Evolutionary conservation across 2,113 vertebrate species (phyloP), one percentile per base, ranked within the genome.

Genomic region (Bagarius yarrelli): DNA sequence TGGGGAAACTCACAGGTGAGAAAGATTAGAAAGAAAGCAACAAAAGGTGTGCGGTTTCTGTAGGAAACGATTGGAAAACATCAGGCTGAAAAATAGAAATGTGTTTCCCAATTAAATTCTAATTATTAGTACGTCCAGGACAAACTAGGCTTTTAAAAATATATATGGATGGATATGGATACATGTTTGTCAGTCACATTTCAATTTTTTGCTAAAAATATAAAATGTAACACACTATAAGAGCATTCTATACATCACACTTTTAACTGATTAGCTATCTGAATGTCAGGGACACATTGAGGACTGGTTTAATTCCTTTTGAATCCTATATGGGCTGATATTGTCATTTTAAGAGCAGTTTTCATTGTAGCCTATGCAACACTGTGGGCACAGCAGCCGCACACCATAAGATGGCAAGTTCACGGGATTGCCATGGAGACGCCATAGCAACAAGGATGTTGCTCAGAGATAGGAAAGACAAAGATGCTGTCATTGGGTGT

Each of bases 361-460:
- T 83, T 66, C 80, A 83, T 87, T 80, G 72, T 78, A 66, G 53
- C 27, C 70, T 73, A 19, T 81, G 57, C 27, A 61, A 72, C 70
- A 76, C 40, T 70, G 79, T 71, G 69, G 50, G 67, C 56, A 80
- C 78, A 61, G 87, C 80, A 83, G 78, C 84, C 79, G 57, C 85
- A 81, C 67, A 53, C 74, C 36, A 76, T 70, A 81, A 84, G 75
- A 73, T 81, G 76, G 85, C 85, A 83, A 81, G 30, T 83, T 85
- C 79, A 85, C 84, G 76, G 75, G 70, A 85, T 90, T 77, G 81
- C 90, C 87, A 90, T 91, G 89, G 91, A 90, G 87, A 91, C 88
- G 36, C 88, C 89, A 89, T 91, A 88, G 91, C 87, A 91, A 91
- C 91, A 83, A 88, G 88, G 82, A 81, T 79, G 80, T 87, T 83